Conservation (phyloP, 2,113 vertebrate genomes). For the Onychostoma macrolepis region DNA sequence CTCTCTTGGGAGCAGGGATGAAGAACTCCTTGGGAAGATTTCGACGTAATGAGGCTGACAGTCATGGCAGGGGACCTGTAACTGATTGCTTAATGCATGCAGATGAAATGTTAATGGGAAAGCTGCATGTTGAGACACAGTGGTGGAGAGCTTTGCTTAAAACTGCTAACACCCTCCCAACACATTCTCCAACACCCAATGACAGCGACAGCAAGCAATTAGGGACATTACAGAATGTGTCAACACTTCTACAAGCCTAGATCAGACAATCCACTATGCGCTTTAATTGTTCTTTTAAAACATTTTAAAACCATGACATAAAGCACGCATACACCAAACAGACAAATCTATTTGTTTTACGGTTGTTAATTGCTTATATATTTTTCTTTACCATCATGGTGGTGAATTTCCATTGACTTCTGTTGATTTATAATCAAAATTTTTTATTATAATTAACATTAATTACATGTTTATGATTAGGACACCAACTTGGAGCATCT, state of each 20-base stretch:
- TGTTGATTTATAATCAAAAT: background rate
- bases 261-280: background rate
- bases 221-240: conserved; percentile 20
- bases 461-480: background rate
- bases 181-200: background rate
- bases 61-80: conserved; percentile 59
- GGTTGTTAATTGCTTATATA: background rate
- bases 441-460: background rate
- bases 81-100: conserved; percentile 57
- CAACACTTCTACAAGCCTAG: background rate
- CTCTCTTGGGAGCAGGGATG: conserved; percentile 63
- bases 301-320: background rate
- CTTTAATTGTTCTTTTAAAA: background rate
- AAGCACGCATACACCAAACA: background rate
- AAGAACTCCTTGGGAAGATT: conserved; percentile 63
- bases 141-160: conserved; percentile 26
- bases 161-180: conserved; percentile 23
- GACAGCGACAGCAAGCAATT: conserved; percentile 20
- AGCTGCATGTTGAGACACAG: conserved; percentile 30
- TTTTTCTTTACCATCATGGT: background rate
- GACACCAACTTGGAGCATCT: background rate
- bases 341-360: background rate
- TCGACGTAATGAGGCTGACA: conserved; percentile 68
- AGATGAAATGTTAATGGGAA: conserved; percentile 55
- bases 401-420: background rate